These are phyloP conservation scores for Neoitamus cyanurus DNA, from an alignment of 2,888 invertebrate genomes.

Conservation along the genomic window DNA sequence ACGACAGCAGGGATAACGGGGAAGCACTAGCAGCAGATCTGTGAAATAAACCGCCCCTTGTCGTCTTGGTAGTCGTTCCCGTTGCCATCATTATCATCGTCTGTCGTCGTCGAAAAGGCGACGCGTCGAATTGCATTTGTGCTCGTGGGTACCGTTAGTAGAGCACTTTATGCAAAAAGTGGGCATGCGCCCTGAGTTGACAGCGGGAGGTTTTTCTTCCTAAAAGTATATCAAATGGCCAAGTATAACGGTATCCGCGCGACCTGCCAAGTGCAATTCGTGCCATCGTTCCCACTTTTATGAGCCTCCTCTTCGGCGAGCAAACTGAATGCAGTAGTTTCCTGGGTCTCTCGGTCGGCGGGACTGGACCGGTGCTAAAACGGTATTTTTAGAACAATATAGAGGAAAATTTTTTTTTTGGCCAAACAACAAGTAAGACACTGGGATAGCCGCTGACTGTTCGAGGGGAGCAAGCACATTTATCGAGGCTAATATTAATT, in stretches of 20 bases:
- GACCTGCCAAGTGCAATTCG: neutral
- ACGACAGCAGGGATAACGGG: neutral
- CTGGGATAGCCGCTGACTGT: neutral
- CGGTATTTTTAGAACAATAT: constrained; percentile 16
- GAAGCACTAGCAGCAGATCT: neutral
- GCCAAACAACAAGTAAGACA: neutral
- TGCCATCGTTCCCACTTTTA: neutral
- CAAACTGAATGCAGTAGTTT: constrained; percentile 20
- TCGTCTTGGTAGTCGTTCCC: neutral
- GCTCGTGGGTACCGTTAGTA: neutral
- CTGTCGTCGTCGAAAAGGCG: neutral
- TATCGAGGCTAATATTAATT: neutral
- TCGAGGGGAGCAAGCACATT: neutral
- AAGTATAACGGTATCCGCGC: neutral
- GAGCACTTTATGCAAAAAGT: constrained; percentile 6
- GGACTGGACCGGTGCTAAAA: constrained; percentile 22
- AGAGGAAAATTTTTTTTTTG: neutral
- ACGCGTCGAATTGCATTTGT: neutral
- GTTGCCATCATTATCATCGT: neutral
- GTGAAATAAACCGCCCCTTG: neutral
- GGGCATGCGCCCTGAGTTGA: constrained; percentile 24
- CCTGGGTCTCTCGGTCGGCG: constrained; percentile 10
- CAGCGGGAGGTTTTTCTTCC: neutral
- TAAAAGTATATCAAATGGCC: neutral
- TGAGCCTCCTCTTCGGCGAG: neutral